Base-by-base conservation (phyloP, 2,113 vertebrate genomes). In the Peucedramus taeniatus region DNA sequence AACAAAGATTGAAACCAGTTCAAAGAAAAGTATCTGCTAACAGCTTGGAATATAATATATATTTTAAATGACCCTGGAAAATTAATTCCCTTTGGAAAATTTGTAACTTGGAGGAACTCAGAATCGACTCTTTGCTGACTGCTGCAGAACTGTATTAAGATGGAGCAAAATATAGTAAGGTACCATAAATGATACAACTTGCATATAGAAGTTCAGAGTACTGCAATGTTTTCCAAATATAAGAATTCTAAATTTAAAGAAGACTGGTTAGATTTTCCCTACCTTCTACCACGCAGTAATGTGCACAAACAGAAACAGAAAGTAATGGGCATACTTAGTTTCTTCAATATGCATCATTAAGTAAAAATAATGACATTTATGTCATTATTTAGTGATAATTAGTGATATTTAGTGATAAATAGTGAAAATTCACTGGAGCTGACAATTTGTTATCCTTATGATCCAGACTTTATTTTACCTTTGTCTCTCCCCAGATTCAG, bases 51-150 rank as follows among this genome's bases (percentile, higher is more conserved):
- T 90, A 84, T 19, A 93, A 82, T 47, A n/a, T 45, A 69, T 90
- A 79, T 94, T 88, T 90, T 0, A 60, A 95, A 64, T 37, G 0
- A 78, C 56, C 60, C 77, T 92, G 94, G 87, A 94, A 95, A 96
- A 89, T 21, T 7, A 78, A 95, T 96, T 95, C 93, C 69, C 83
- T 95, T 92, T 87, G 93, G 87, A 96, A 95, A 95, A 94, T 31
- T 78, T 66, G 27, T 89, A 71, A 76, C 60, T 64, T 37, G 61
- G 83, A 94, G 88, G 76, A 89, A 74, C 28, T 80, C 54, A 12
- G 63, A 92, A 94, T 42, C 94, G 63, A 50, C 21, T 82, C 54
- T 87, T 75, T 87, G 77, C 93, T 95, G 91, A 91, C 82, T 91
- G 42, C 53, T 92, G 57, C 53, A 92, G 49, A 96, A 87, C 28